A percentile compares a stretch with the other conserved stretches of the same genome.
phyloP scores from a whole-genome alignment of 2,797 vertebrate genomes.

The Lepidocolaptes lacrymiger region DNA sequence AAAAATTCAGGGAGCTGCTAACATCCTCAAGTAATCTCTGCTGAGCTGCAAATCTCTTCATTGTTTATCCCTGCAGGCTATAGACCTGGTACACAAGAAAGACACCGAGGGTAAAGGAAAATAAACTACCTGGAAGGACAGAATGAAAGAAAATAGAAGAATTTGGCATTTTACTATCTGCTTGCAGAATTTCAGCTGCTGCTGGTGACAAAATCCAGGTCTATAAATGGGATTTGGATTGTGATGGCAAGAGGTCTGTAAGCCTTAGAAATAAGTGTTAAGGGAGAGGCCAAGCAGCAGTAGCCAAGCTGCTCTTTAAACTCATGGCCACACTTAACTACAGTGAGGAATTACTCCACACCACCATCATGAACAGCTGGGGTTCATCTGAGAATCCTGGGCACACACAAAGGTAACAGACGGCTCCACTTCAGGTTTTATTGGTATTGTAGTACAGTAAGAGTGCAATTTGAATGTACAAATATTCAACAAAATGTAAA shows the following conservation, averaged over 20 bases:
- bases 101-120: neutral
- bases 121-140: neutral
- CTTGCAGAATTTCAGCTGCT: neutral
- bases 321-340: neutral
- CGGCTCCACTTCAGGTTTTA: slow-evolving; percentile 74
- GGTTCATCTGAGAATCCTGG: neutral
- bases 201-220: neutral
- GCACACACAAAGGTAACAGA: slow-evolving; percentile 49
- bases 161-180: neutral
- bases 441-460: slow-evolving; percentile 75
- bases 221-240: neutral
- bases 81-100: neutral
- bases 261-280: neutral
- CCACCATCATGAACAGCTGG: neutral
- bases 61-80: neutral
- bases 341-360: neutral
- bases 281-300: neutral
- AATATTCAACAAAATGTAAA: slow-evolving; percentile 74
- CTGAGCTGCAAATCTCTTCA: neutral
- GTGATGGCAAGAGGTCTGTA: neutral
- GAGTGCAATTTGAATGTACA: slow-evolving; percentile 75
- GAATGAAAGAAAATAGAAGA: neutral
- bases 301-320: neutral
- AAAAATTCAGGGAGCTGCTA: neutral
- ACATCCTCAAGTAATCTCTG: neutral